Conservation (phyloP, 2,888 invertebrate genomes). For the Gortyna flavago region DNA sequence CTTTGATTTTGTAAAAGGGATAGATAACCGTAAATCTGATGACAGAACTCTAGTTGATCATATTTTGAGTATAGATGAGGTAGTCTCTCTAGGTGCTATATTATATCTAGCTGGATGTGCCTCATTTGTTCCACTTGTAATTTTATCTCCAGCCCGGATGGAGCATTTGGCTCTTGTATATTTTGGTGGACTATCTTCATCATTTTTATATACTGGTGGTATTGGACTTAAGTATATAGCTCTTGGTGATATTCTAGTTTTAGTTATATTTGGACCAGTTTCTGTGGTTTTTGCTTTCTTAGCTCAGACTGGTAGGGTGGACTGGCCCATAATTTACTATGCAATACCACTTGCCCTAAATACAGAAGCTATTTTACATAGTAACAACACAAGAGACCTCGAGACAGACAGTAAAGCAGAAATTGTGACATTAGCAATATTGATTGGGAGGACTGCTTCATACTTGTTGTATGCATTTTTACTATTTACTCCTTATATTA, state of each 20-base stretch:
- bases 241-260: conserved; percentile 96
- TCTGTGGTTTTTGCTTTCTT: conserved; percentile 98
- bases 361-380: conserved; percentile 98
- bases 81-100: conserved; percentile 96
- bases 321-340: conserved; percentile 97
- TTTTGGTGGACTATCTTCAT: conserved; percentile 98
- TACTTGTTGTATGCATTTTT: conserved; percentile 97
- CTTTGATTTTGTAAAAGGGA: conserved; percentile 98
- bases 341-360: conserved; percentile 98
- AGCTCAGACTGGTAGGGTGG: conserved; percentile 97
- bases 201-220: conserved; percentile 99
- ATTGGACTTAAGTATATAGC: conserved; percentile 99
- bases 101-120: conserved; percentile 96
- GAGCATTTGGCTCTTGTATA: conserved; percentile 98
- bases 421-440: conserved; percentile 98
- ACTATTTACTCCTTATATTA: conserved; percentile 97
- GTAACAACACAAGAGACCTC: conserved; percentile 98
- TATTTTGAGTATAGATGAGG: conserved; percentile 92
- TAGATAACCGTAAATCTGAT: conserved; percentile 97
- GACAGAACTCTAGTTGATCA: conserved; percentile 98
- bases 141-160: conserved; percentile 97
- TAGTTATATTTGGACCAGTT: conserved; percentile 98
- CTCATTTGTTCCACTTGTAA: conserved; percentile 94
- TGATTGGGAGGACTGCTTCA: conserved; percentile 97
- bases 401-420: conserved; percentile 96